Percentiles rank a stretch among this genome's conserved stretches.
Evolutionary conservation across 2,888 invertebrate species (phyloP).

Genomic region (Pollenia amentaria): DNA sequence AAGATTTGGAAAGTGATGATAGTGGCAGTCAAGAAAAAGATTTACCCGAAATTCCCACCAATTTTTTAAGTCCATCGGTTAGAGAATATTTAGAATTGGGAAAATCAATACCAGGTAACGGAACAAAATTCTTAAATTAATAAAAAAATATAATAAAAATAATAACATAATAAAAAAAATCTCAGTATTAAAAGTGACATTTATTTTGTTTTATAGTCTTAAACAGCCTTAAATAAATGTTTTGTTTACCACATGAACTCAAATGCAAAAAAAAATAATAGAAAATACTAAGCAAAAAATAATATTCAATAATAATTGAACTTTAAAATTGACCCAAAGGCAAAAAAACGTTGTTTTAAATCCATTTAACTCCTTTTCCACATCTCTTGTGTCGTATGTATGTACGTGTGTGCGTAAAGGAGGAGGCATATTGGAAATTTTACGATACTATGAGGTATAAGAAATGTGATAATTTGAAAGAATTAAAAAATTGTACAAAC

Average conservation of each 20-base stretch:
- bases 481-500: too few species aligned
- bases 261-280: slow-evolving; percentile 8
- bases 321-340: slow-evolving; percentile 61
- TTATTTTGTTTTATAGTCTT: slow-evolving; percentile 29
- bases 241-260: slow-evolving; percentile 16
- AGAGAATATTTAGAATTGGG: slow-evolving; percentile 94
- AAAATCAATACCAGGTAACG: slow-evolving; percentile 94
- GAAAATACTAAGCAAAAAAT: slow-evolving; percentile 23
- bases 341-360: slow-evolving; percentile 61
- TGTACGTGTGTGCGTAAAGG: not conserved
- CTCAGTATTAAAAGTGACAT: slow-evolving; percentile 2
- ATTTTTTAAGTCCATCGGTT: slow-evolving; percentile 93
- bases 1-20: slow-evolving; percentile 84
- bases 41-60: slow-evolving; percentile 87
- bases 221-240: slow-evolving; percentile 40
- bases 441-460: slow-evolving; percentile 8
- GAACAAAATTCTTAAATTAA: not conserved
- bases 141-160: not conserved
- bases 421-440: too few species aligned
- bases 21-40: slow-evolving; percentile 83
- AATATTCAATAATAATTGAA: slow-evolving; percentile 63
- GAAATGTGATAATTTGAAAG: not conserved
- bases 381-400: slow-evolving; percentile 9
- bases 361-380: slow-evolving; percentile 48
- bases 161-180: not conserved